Evolutionary conservation across 2,797 vertebrate species (phyloP).

Genomic region (Sebastes glaucus): DNA sequence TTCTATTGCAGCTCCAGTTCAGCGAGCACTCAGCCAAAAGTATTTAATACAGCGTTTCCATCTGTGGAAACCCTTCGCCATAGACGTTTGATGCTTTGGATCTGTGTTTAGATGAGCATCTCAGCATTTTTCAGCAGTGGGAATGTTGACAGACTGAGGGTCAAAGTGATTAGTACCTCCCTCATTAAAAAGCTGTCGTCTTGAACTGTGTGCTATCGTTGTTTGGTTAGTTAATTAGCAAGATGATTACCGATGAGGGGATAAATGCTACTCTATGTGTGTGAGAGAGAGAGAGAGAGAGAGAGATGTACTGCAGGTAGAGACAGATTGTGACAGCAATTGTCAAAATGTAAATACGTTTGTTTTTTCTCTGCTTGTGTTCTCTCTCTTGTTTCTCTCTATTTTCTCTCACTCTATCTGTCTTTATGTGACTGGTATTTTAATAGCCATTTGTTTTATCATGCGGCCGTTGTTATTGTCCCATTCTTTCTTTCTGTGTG

Average conservation of each 20-base stretch:
- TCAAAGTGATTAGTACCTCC: constrained; percentile 63
- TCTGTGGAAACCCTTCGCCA: not conserved
- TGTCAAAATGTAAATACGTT: constrained; percentile 31
- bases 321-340: constrained; percentile 5
- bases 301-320: not conserved
- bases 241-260: constrained; percentile 60
- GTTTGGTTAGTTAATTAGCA: constrained; percentile 65
- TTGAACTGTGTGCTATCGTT: constrained; percentile 57
- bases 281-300: not conserved
- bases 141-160: constrained; percentile 38
- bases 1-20: not conserved
- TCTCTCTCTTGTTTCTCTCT: not conserved
- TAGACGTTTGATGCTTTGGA: not conserved
- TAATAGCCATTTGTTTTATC: not conserved
- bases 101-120: constrained; percentile 29
- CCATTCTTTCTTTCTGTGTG: constrained; percentile 1
- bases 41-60: not conserved
- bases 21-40: constrained; percentile 1
- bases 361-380: not conserved
- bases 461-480: not conserved
- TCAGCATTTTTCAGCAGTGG: constrained; percentile 13
- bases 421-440: not conserved
- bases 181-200: constrained; percentile 60
- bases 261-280: constrained; percentile 27
- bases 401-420: constrained; percentile 1